Evolutionary conservation across 2,113 vertebrate genomes (phyloP).

Genomic region (Apistogramma diplotaenia): DNA sequence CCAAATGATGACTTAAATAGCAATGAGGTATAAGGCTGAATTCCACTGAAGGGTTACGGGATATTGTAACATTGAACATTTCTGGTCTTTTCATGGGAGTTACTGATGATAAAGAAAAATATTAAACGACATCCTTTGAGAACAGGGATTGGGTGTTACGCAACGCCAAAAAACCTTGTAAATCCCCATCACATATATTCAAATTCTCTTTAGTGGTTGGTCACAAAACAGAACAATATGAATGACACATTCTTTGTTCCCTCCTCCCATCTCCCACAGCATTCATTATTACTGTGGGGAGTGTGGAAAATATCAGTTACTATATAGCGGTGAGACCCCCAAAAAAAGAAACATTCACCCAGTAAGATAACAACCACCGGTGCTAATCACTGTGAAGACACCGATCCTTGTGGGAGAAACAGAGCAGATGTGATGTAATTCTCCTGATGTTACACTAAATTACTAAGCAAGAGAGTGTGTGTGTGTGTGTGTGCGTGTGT

Average conservation of each 20-base stretch:
- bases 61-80: not conserved
- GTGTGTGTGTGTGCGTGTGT: not conserved
- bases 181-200: not conserved
- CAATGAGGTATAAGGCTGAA: not conserved
- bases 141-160: not conserved
- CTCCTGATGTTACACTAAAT: constrained; percentile 30
- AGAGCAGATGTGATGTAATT: constrained; percentile 35
- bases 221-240: not conserved
- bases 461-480: constrained; percentile 12
- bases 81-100: not conserved
- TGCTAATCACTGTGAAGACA: constrained; percentile 38
- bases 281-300: not conserved
- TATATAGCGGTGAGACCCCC: not conserved
- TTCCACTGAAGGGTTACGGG: not conserved
- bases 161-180: not conserved
- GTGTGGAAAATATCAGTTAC: not conserved
- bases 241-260: not conserved
- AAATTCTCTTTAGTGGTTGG: not conserved
- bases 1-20: not conserved
- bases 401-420: constrained; percentile 33
- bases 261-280: not conserved
- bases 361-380: constrained; percentile 2
- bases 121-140: not conserved
- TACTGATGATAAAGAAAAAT: not conserved
- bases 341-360: not conserved